A percentile compares a stretch with the other conserved stretches of the same genome.
Evolutionary conservation across 2,888 invertebrate species (phyloP).

Genomic region (Cerastis leucographa): DNA sequence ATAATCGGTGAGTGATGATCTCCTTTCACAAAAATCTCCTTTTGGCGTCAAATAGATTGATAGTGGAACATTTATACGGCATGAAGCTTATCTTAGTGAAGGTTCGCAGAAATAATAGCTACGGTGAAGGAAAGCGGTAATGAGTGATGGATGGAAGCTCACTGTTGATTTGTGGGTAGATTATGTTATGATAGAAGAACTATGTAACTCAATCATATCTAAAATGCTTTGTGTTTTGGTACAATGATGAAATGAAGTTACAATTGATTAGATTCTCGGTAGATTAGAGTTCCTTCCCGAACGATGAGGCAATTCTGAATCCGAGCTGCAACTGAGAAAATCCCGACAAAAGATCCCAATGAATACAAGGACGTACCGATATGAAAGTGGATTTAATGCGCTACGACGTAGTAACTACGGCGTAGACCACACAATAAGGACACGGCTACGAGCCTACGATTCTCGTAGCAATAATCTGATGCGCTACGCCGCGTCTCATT

Average conservation of each 20-base stretch:
- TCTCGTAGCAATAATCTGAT: slow-evolving; percentile 13
- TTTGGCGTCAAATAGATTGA: slow-evolving; percentile 71
- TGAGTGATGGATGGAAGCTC: slow-evolving; percentile 71
- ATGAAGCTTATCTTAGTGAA: slow-evolving; percentile 69
- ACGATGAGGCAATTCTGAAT: neutral
- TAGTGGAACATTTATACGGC: slow-evolving; percentile 65
- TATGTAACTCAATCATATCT: neutral
- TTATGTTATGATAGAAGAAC: neutral
- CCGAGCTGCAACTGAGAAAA: neutral
- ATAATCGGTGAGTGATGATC: slow-evolving; percentile 48
- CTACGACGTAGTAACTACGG: slow-evolving; percentile 22
- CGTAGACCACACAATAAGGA: slow-evolving; percentile 13
- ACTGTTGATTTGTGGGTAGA: slow-evolving; percentile 34
- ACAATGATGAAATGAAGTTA: neutral
- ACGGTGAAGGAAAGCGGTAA: slow-evolving; percentile 64
- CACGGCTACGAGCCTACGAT: slow-evolving; percentile 5
- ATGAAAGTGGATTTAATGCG: neutral
- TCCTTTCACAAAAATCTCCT: slow-evolving; percentile 42
- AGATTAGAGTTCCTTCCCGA: neutral
- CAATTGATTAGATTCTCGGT: neutral
- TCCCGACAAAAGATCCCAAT: neutral
- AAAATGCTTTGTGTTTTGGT: neutral
- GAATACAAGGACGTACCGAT: neutral
- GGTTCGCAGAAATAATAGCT: slow-evolving; percentile 62
- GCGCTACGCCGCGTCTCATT: slow-evolving; percentile 11